phyloP scores from a whole-genome alignment of 2,797 vertebrate species.

The Sciaenops ocellatus region DNA sequence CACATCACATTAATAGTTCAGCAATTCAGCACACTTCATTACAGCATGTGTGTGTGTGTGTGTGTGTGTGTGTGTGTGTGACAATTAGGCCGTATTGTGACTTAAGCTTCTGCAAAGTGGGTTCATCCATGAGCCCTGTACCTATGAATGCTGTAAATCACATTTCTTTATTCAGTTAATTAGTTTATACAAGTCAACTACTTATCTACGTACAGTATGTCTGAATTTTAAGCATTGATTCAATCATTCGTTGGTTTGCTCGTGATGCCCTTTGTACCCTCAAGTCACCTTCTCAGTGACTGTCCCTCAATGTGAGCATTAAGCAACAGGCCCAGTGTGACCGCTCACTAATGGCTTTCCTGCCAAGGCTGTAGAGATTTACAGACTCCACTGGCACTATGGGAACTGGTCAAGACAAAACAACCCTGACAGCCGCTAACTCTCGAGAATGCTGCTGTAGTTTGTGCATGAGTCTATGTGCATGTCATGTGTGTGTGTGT shows the following conservation, averaged over 20 bases:
- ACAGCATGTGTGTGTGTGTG: neutral
- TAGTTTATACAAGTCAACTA: neutral
- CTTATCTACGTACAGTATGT: neutral
- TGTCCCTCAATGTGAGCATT: slow-evolving; percentile 36
- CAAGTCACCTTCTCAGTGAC: slow-evolving; percentile 27
- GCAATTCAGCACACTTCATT: slow-evolving; percentile 26
- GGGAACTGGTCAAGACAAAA: slow-evolving; percentile 66
- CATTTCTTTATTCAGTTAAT: neutral
- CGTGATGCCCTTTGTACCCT: slow-evolving; percentile 7
- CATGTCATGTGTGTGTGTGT: neutral
- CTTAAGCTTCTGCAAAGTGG: slow-evolving; percentile 7
- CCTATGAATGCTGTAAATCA: no score
- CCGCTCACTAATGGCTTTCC: slow-evolving; percentile 54
- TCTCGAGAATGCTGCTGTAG: slow-evolving; percentile 27
- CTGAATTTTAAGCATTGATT: slow-evolving; percentile 3
- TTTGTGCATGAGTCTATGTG: slow-evolving; percentile 11
- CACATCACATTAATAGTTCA: slow-evolving; percentile 38
- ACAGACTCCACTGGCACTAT: slow-evolving; percentile 48
- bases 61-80: slow-evolving; percentile 14
- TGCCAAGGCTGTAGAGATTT: slow-evolving; percentile 56
- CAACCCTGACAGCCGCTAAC: slow-evolving; percentile 63
- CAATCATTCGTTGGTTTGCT: slow-evolving; percentile 20
- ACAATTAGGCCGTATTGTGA: slow-evolving; percentile 2
- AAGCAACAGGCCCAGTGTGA: slow-evolving; percentile 40
- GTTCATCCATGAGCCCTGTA: slow-evolving; percentile 1